Conservation (phyloP, 2,888 invertebrate genomes). For the Stomorhina lunata region DNA sequence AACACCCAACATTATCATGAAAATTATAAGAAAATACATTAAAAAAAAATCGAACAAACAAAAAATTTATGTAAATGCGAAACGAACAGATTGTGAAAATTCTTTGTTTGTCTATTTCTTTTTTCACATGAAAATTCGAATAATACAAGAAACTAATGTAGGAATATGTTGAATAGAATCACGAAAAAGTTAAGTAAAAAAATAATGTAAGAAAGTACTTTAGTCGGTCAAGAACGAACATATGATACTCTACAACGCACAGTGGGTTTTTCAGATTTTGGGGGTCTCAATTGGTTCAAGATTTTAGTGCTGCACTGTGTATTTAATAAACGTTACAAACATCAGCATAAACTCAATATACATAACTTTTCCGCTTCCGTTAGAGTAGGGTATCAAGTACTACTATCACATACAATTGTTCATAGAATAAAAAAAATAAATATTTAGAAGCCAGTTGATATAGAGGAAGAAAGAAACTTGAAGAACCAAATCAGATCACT, state of each 20-base stretch:
- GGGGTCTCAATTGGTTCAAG: no score
- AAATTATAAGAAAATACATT: neutral
- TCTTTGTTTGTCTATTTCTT: neutral
- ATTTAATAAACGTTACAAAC: no score
- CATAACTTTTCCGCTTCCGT: no score
- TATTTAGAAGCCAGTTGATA: slow-evolving; percentile 61
- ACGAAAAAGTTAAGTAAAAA: slow-evolving; percentile 22
- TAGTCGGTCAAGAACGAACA: no score
- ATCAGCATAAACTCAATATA: slow-evolving; percentile 1
- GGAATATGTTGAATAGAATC: slow-evolving; percentile 19
- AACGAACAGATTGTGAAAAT: slow-evolving; percentile 25
- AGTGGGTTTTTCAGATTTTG: no score
- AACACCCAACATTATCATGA: neutral
- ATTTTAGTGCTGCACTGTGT: no score
- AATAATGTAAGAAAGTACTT: no score
- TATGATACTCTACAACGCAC: no score
- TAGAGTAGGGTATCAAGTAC: no score
- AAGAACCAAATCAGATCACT: slow-evolving; percentile 74
- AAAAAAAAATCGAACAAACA: neutral
- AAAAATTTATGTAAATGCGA: neutral
- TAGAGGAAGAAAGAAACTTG: slow-evolving; percentile 39
- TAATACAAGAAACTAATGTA: neutral
- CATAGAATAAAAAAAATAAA: slow-evolving; percentile 7
- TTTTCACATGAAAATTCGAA: neutral
- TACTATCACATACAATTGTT: neutral